phyloP scores from a whole-genome alignment of 2,113 vertebrate genomes.

The Trichechus manatus region DNA sequence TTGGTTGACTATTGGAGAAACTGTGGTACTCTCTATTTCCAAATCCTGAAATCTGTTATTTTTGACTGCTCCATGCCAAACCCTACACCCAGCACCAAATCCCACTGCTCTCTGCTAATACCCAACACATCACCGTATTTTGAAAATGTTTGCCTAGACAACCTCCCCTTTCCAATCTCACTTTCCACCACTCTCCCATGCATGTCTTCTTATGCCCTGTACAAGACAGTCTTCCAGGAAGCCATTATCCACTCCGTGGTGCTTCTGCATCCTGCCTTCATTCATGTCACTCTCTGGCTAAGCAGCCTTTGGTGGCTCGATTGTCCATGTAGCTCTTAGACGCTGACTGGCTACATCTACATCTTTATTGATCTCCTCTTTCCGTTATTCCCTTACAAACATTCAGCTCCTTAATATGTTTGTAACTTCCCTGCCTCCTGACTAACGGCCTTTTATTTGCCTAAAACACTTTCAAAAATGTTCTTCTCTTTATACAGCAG shows the following conservation, averaged over 20 bases:
- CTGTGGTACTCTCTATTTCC: not conserved
- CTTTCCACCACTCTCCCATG: not conserved
- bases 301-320: not conserved
- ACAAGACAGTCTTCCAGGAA: not conserved
- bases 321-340: fast-evolving
- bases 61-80: not conserved
- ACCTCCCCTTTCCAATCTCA: not conserved
- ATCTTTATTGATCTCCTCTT: not conserved
- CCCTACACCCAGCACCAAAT: not conserved
- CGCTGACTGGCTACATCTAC: fast-evolving
- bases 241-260: fast-evolving
- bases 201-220: no score
- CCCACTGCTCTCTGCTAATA: not conserved
- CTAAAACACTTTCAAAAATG: not conserved
- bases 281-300: no score
- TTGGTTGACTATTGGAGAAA: not conserved
- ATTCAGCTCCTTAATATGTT: no score
- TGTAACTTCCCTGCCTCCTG: not conserved
- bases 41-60: not conserved
- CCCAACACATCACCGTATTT: no score
- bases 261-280: not conserved
- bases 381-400: not conserved
- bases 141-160: not conserved
- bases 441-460: not conserved
- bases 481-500: not conserved